These are phyloP conservation scores for Poeciliopsis retropinna DNA, from an alignment of 2,113 vertebrate genomes.

Conservation along the genomic window DNA sequence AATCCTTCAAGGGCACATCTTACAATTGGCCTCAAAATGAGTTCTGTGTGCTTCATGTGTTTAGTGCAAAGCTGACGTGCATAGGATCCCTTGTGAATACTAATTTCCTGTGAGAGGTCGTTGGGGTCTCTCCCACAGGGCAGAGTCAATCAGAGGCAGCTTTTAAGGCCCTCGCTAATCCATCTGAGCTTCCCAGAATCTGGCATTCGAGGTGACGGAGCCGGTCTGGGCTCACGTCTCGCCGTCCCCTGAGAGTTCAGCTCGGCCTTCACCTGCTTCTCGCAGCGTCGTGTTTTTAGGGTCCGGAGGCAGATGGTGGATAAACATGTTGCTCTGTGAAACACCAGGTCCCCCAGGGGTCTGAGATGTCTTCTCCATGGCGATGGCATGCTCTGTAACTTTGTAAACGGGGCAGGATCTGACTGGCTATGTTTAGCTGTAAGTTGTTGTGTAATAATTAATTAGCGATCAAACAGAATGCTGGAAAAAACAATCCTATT, in stretches of 20 bases:
- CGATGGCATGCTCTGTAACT: slow-evolving; percentile 19
- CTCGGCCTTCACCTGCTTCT: slow-evolving; percentile 7
- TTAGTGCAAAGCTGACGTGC: slow-evolving; percentile 31
- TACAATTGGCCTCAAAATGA: slow-evolving; percentile 10
- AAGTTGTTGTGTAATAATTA: too few species aligned
- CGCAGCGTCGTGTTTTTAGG: background rate
- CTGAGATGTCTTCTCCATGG: slow-evolving; percentile 50
- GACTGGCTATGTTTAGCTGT: background rate
- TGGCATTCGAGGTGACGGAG: slow-evolving; percentile 50
- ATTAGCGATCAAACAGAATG: too few species aligned
- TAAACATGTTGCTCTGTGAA: slow-evolving; percentile 27
- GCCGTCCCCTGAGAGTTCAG: slow-evolving; percentile 20
- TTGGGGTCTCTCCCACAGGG: slow-evolving; percentile 41
- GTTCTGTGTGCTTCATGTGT: slow-evolving; percentile 28
- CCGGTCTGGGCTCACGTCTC: slow-evolving; percentile 28
- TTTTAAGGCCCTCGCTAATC: slow-evolving; percentile 54
- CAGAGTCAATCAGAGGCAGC: slow-evolving; percentile 48
- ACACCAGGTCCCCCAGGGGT: slow-evolving; percentile 14
- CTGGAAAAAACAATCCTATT: too few species aligned
- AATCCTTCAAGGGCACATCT: background rate
- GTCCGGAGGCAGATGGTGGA: slow-evolving; percentile 10
- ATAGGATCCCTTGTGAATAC: slow-evolving; percentile 46
- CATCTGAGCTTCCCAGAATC: slow-evolving; percentile 57
- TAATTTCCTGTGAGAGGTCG: slow-evolving; percentile 59
- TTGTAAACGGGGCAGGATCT: background rate